Evolutionary conservation across 2,797 vertebrate species (phyloP), one percentile per base, ranked within the genome.

Genomic region (Mormyrus proboscirostris): DNA sequence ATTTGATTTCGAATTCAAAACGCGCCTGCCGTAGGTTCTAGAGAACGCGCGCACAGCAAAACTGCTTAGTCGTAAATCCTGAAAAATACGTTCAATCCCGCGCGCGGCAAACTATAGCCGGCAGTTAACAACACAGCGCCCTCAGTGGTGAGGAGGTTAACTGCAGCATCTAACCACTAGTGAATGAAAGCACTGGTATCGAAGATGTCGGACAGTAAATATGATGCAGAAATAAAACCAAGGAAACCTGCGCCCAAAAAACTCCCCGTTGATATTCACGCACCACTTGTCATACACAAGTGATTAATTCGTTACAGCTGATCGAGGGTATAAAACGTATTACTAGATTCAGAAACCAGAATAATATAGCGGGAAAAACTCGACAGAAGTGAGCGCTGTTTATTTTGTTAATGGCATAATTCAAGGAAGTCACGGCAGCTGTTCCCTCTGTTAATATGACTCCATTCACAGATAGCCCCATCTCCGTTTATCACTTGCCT

Each of bases 1-100:
- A 44, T n/a, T 44, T 6, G 38, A 9, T 88, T 88, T 88, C n/a
- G 41, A 88, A 88, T 65, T 88, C 41, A 19, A 41, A 44, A 88
- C 41, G 29, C 86, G 86, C 57, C 38, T 47, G 50, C 29, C 85
- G 51, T 86, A 86, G 14, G 49, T 86, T 38, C 51, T 55, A 57
- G 85, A 57, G 33, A 53, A 86, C 25, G 49, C 51, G 51, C 51
- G 49, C 51, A 38, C 47, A 5, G 0, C 3, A 86, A 29, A 29
- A 57, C 65, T 38, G 10, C 49, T 29, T 53, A 16, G 57, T 65
- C 55, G 57, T 65, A 88, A 88, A 44, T 22, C 62, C 41, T 41
- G 86, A 44, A 65, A 62, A 44, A 88, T 62, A 44, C 55, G 57
- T 7, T 10, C 57, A 38, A 33, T 33, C 0, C 14, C n/a, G 49